Base-by-base conservation (phyloP, 2,888 invertebrate genomes). In the Harpalus rubripes region DNA sequence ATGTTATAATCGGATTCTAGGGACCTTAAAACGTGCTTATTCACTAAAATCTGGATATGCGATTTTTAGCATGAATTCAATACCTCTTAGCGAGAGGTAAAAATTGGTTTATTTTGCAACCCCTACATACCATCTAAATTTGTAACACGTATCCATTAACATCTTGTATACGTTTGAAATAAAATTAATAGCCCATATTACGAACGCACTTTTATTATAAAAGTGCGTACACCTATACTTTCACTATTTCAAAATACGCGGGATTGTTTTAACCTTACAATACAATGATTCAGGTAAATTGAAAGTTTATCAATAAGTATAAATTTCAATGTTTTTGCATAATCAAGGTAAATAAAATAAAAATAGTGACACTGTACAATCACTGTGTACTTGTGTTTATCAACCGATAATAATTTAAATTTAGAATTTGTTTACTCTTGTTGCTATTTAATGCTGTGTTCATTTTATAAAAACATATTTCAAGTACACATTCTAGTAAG, bases 251-350 rank as follows among this genome's bases (percentile, higher is more conserved):
- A 68, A 68, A 39, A n/a, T 39, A 39, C 68, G 26, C 68, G 68
- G 39, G n/a, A 39, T 68, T 39, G 32, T 68, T n/a, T 39, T 68
- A 68, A 74, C 74, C 74, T 74, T 65, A 65, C 18, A 74, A 74
- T 65, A 65, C 18, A 74, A 74, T 74, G 74, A 74, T 7, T 74
- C 74, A 74, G 74, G 44, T 56, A 74, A 74, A 74, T 74, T 74
- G 74, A 18, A 74, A 41, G 18, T 74, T 74, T 74, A 68, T 68
- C 26, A 74, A 52, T 26, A 74, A 10, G 32, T 39, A 65, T 65
- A 65, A 52, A 74, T 74, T 74, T 74, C 41, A 74, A 74, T 74
- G 68, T 68, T 52, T 74, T 52, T 74, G 22, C 74, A 56, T 52
- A 41, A 74, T 74, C 52, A 74, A 74, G 18, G 74, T 74, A 74